Base-by-base conservation (phyloP, 2,888 invertebrate genomes). In the Hydriomena furcata region DNA sequence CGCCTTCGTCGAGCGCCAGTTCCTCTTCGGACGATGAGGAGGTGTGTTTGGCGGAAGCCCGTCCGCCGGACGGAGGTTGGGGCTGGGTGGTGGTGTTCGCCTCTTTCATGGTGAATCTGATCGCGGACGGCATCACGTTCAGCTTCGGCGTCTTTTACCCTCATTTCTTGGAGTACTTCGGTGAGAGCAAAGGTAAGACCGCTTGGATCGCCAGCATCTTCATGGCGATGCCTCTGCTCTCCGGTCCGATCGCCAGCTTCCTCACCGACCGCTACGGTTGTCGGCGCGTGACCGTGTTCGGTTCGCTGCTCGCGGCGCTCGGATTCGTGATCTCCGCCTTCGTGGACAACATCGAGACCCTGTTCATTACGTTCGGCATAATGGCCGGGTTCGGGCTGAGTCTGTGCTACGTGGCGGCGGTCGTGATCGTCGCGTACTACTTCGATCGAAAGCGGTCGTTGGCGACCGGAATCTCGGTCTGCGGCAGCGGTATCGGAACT, bases 71-170 rank as follows among this genome's bases (percentile, higher is more conserved):
- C 79, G 97, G 97, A 6, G 97, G 97, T 7, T 97, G 95, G 95
- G 97, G 97, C 3, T 98, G 98, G 98, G 95, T 98, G 21, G 93
- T 98, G 40, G 97, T 98, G 0, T 93, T 95, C 53, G 96, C 96
- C 13, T 94, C 97, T 0, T 98, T 98, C 78, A 92, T 97, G 86
- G 95, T 97, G 57, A 97, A 97, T 77, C 91, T 97, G 56, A 96
- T 98, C 66, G 97, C 97, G 28, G 98, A 98, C 78, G 98, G 98
- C 1, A 94, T 97, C 61, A 97, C 97, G 0, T 97, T 97, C 85
- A 96, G 96, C 58, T 98, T 98, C 80, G 98, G 98, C 45, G 95
- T 98, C 2, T 94, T 98, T 68, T 97, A 93, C 81, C 94, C 95
- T 1, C 95, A 97, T 73, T 95, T 98, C 69, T 91, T 96, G 48